A percentile compares a stretch with the other conserved stretches of the same genome.
Evolutionary conservation across 2,888 invertebrate genomes (phyloP).

Genomic region (Digitonthophagus gazella): DNA sequence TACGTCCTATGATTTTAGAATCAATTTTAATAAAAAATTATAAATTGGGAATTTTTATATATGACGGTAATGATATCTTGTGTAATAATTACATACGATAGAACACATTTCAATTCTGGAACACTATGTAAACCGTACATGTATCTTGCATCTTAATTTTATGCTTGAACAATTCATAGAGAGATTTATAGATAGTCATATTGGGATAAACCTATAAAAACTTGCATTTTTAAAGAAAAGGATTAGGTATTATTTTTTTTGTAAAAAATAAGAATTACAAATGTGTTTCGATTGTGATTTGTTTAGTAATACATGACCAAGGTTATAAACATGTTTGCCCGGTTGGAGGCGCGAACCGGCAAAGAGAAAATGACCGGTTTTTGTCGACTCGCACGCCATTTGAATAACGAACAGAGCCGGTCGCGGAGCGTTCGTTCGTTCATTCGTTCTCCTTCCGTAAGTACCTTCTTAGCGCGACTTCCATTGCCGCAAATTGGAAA

Average conservation of each 20-base stretch:
- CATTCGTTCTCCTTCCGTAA: background rate
- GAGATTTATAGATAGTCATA: too few species aligned
- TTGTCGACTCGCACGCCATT: conserved; percentile 21
- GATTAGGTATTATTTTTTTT: background rate
- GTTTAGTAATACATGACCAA: conserved; percentile 15
- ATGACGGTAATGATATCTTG: too few species aligned
- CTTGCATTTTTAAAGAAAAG: too few species aligned
- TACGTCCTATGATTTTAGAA: too few species aligned
- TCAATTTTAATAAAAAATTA: too few species aligned
- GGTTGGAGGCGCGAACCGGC: conserved; percentile 21
- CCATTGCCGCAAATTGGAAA: background rate
- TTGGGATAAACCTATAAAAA: too few species aligned
- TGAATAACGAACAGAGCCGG: conserved; percentile 25
- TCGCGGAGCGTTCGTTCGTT: background rate
- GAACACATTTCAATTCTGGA: too few species aligned
- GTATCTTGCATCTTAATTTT: too few species aligned
- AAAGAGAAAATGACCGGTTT: conserved; percentile 24
- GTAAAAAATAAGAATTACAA: background rate
- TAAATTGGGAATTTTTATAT: too few species aligned
- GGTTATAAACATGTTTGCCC: conserved; percentile 27
- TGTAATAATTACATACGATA: too few species aligned
- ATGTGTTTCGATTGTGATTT: background rate
- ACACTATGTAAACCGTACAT: too few species aligned
- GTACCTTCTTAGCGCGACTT: background rate
- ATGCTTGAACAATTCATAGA: too few species aligned